Evolutionary conservation across 2,113 vertebrate species (phyloP).

Genomic region (Strigops habroptila): DNA sequence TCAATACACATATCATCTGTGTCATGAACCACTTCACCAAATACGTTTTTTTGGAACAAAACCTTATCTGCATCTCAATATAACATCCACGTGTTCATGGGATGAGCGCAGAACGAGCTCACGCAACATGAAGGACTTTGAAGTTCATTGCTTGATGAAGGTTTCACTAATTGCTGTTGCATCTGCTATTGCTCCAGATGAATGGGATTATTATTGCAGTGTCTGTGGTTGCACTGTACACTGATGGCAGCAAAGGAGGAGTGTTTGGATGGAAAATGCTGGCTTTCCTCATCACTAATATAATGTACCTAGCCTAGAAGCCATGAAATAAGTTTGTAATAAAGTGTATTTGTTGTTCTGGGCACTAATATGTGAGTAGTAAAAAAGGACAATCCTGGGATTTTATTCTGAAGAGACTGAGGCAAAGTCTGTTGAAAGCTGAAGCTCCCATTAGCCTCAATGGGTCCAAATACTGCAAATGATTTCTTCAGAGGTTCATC

Average conservation of each 20-base stretch:
- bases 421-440: neutral
- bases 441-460: neutral
- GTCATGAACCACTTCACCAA: neutral
- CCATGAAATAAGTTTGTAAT: neutral
- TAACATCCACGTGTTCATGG: neutral
- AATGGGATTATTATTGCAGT: neutral
- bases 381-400: neutral
- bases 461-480: neutral
- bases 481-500: neutral
- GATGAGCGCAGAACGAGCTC: neutral
- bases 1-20: neutral
- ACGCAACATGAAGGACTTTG: neutral
- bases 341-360: neutral
- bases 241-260: neutral
- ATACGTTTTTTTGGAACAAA: neutral
- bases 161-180: neutral
- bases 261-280: neutral
- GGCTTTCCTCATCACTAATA: neutral
- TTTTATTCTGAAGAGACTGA: neutral
- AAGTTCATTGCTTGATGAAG: neutral
- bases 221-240: neutral
- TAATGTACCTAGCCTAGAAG: neutral
- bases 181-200: neutral
- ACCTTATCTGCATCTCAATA: neutral
- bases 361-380: neutral